Evolutionary conservation across 2,888 invertebrate genomes (phyloP).

Genomic region (Melinaea menophilus): DNA sequence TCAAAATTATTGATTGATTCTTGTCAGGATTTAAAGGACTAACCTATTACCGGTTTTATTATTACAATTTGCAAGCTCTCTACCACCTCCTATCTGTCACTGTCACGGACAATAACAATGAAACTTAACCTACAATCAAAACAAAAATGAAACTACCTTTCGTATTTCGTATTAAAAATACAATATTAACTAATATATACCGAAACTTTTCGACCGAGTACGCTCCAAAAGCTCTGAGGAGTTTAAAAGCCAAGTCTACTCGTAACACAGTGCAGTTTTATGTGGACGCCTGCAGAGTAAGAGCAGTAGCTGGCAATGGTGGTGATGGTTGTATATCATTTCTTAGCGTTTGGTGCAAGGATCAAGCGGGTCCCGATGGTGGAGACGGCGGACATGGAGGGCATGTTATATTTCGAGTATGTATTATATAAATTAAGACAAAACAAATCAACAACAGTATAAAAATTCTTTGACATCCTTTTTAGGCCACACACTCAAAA

Average conservation of each 20-base stretch:
- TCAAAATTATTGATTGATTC: too few relatives aligned
- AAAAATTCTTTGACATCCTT: not conserved
- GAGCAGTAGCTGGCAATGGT: conserved; percentile 89
- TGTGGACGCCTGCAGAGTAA: conserved; percentile 83
- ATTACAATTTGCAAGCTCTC: not conserved
- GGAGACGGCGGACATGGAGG: conserved; percentile 98
- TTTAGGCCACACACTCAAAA: conserved; percentile 78
- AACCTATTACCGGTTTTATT: not conserved
- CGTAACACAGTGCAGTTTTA: conserved; percentile 77
- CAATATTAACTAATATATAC: not conserved
- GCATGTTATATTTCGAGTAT: conserved; percentile 87
- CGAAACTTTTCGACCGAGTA: conserved; percentile 48
- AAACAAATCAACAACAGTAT: not conserved
- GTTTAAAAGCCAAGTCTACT: conserved; percentile 62
- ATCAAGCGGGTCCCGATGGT: conserved; percentile 95
- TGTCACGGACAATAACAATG: not conserved
- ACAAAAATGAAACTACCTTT: conserved; percentile 2
- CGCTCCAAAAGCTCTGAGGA: conserved; percentile 58
- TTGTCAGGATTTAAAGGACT: too few relatives aligned
- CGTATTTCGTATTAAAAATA: not conserved
- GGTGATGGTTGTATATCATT: conserved; percentile 96
- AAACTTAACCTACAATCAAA: not conserved
- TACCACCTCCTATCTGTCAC: not conserved
- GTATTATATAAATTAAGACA: too few relatives aligned
- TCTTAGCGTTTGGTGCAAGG: conserved; percentile 87